A percentile compares a stretch with the other conserved stretches of the same genome.
phyloP scores from a whole-genome alignment of 64 coral and sea anemone genomes.

The Dendronephthya gigantea region DNA sequence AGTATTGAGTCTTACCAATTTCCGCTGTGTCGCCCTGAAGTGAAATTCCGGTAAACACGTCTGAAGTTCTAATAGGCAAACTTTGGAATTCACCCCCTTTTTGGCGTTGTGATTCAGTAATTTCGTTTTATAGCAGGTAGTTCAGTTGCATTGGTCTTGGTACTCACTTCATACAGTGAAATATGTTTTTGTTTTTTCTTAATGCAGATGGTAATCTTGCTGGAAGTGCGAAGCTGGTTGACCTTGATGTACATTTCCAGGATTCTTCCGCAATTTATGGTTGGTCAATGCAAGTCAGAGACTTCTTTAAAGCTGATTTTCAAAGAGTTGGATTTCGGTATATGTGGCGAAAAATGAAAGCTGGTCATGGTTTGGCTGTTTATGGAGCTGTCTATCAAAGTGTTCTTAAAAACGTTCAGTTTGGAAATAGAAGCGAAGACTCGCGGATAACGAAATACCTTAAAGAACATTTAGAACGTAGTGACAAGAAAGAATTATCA shows the following conservation, averaged over 20 bases:
- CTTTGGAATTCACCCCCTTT: no score
- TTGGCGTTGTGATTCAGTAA: no score
- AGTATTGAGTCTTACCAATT: no score
- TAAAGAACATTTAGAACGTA: constrained; percentile 3
- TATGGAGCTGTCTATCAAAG: constrained; percentile 23
- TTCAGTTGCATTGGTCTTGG: no score
- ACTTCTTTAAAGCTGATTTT: neutral
- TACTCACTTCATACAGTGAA: no score
- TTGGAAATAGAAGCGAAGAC: neutral
- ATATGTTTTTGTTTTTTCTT: no score
- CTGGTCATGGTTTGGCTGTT: neutral
- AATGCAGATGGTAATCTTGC: neutral
- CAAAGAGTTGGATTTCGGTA: neutral
- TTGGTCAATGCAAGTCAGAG: neutral
- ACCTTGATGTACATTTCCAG: neutral
- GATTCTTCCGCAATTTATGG: neutral
- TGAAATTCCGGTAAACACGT: no score
- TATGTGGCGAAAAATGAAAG: neutral
- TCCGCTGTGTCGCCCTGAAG: no score
- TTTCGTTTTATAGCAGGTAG: no score
- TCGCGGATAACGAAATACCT: constrained; percentile 16
- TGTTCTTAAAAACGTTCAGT: constrained; percentile 28
- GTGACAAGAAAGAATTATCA: constrained; percentile 30
- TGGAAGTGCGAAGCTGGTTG: neutral
- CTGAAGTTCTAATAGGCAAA: no score